Evolutionary conservation across 2,888 invertebrate species (phyloP), one percentile per base, ranked within the genome.

Genomic region (Aleiodes leptofemur): DNA sequence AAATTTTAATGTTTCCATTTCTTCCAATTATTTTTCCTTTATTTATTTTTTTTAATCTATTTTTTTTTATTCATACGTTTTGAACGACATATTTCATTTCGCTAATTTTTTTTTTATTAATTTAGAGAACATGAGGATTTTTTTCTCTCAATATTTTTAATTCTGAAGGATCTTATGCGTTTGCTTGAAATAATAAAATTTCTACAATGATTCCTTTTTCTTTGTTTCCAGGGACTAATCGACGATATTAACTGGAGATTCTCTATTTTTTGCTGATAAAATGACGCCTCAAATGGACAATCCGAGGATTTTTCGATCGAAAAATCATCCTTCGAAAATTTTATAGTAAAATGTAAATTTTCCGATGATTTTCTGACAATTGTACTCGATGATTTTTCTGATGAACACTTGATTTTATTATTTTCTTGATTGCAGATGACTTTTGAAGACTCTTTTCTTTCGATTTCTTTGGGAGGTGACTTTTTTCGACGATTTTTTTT

Each of bases 271-370:
- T 13, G 29, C 50, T 0, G 43, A 51, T 51, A 61, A 51, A 51
- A 13, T 50, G 5, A 34, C 4, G 61, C 38, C 11, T 56, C 38
- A 5, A 9, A 9, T 23, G 6, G 9, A 23, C 31, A 16, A 6
- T 6, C 9, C 9, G 53, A 51, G 14, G 11, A 69, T 64, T 68
- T 57, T 50, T 1, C 34, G 55, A 69, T 72, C 43, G 38, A 76
- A 64, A 13, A 77, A 69, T 61, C 14, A 14, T 61, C 61, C 23
- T 38, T 61, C 3, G 38, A 34, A 11, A 61, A 61, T 38, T 61
- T 61, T 38, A 34, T 13, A 8, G 11, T 7, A 5, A 38, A 61
- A 13, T 61, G 61, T 34, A 61, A 61, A n/a, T 61, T 38, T 38
- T 34, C 23, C 4, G 34, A n/a, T 13, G 38, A 61, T 61, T 14